phyloP scores from a whole-genome alignment of 2,797 vertebrate species.

The Oryzias sinensis region DNA sequence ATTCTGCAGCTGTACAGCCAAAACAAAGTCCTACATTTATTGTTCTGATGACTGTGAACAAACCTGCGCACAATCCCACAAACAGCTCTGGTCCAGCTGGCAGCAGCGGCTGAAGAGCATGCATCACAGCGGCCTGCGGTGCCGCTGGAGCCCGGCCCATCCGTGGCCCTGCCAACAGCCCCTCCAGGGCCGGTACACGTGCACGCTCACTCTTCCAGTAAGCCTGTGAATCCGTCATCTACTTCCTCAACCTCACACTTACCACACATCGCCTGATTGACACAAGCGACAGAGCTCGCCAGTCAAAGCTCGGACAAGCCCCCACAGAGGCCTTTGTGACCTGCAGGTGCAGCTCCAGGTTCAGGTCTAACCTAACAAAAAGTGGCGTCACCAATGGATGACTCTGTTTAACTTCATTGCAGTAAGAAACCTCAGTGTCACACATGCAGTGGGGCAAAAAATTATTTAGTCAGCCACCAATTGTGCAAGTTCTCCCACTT shows the following conservation, averaged over 20 bases:
- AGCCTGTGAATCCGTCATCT: constrained; percentile 64
- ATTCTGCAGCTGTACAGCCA: constrained; percentile 20
- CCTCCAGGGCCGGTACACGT: constrained; percentile 40
- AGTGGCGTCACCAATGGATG: no score
- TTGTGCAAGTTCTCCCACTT: no score
- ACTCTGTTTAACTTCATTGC: no score
- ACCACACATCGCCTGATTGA: constrained; percentile 50
- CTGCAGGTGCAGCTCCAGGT: constrained; percentile 12
- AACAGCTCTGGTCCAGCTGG: constrained; percentile 38
- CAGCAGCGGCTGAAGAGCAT: constrained; percentile 50
- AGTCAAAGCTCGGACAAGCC: constrained; percentile 12
- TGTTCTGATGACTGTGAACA: constrained; percentile 31
- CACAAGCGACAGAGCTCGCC: constrained; percentile 43
- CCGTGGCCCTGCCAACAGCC: constrained; percentile 63
- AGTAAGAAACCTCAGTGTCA: no score
- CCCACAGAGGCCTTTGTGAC: constrained; percentile 36
- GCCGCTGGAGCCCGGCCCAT: constrained; percentile 64
- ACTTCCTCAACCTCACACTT: constrained; percentile 48
- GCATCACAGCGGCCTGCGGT: constrained; percentile 59
- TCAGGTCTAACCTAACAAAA: constrained; percentile 2
- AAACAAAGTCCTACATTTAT: constrained; percentile 44
- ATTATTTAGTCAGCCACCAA: no score
- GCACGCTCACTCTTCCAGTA: constrained; percentile 34
- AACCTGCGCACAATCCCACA: constrained; percentile 30
- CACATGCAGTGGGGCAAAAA: no score